Base-by-base conservation (phyloP, 2,888 invertebrate species). In the Cosmia trapezina region DNA sequence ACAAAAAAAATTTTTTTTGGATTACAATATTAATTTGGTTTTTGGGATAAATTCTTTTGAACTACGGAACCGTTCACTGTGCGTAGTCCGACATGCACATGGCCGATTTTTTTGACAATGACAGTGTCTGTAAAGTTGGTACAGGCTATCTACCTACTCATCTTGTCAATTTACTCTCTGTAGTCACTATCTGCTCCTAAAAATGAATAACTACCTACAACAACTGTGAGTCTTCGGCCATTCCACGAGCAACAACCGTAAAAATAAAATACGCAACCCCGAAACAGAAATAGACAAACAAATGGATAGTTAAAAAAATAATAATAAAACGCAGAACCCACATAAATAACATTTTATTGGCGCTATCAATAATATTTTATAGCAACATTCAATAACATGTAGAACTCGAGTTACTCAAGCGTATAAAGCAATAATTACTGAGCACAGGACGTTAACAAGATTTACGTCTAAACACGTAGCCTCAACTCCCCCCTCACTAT, bases 311-410 rank as follows among this genome's bases (percentile, higher is more conserved):
- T 91, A 93, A 91, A 92, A 28, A 93, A 92, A 92, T 91, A 91
- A 84, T 83, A 85, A 88, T n/a, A 75, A 88, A 84, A 74, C 79
- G 56, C 78, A 85, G 76, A 87, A 87, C 88, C 83, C 86, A 86
- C 92, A 94, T 94, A 95, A 95, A 95, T 88, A 91, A 93, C 90
- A 85, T 93, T 95, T 95, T 95, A 95, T 94, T 91, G 91, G 89
- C 51, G 85, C 92, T 86, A 95, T 96, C 95, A 94, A 95, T 95
- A 94, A 94, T 94, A 93, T 92, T 94, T 95, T 94, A 95, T 95
- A 91, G 93, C 89, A 90, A 90, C 94, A 94, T 95, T 95, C 95
- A 95, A 95, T 95, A 95, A 93, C 93, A 93, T 91, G 91, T 92
- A 92, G 91, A 87, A 89, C 89, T 89, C 89, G 90, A 90, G 92